A percentile compares a stretch with the other conserved stretches of the same genome.
These are phyloP conservation scores for Petrolisthes cinctipes DNA, from an alignment of 2,888 invertebrate species.

Conservation along the genomic window DNA sequence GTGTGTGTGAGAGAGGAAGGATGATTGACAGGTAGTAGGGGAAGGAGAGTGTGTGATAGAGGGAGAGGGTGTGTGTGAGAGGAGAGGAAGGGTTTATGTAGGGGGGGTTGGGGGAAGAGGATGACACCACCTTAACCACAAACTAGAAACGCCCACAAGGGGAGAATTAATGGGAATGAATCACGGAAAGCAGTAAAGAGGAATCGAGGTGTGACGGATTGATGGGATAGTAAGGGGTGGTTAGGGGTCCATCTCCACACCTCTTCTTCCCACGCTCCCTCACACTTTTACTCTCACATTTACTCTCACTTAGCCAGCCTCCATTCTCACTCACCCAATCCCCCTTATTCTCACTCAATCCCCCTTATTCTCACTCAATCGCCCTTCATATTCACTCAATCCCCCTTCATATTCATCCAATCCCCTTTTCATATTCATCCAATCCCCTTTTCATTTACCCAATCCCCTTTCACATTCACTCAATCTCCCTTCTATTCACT, in stretches of 20 bases:
- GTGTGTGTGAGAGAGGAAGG: background rate
- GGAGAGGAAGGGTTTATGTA: background rate
- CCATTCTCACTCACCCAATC: too few species aligned
- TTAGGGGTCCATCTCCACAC: background rate
- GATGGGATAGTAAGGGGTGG: background rate
- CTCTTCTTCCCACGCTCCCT: background rate
- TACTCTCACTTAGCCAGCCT: background rate
- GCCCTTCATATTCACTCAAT: background rate
- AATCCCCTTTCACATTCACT: too few species aligned
- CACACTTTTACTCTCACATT: constrained; percentile 1
- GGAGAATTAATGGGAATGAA: background rate
- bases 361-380: too few species aligned
- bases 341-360: background rate
- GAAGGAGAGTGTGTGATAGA: background rate
- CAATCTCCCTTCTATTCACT: too few species aligned
- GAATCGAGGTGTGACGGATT: background rate
- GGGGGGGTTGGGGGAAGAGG: background rate
- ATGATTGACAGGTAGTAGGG: background rate
- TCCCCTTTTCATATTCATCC: too few species aligned
- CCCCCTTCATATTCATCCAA: background rate
- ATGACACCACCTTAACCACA: background rate
- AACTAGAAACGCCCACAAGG: background rate
- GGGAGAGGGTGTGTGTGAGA: background rate
- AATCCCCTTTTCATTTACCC: too few species aligned
- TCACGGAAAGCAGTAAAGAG: background rate